Percentiles rank a stretch among this genome's conserved stretches.
Conservation (phyloP, 1,140 invertebrate species). For the Pseudomyrmex cubaensis region DNA sequence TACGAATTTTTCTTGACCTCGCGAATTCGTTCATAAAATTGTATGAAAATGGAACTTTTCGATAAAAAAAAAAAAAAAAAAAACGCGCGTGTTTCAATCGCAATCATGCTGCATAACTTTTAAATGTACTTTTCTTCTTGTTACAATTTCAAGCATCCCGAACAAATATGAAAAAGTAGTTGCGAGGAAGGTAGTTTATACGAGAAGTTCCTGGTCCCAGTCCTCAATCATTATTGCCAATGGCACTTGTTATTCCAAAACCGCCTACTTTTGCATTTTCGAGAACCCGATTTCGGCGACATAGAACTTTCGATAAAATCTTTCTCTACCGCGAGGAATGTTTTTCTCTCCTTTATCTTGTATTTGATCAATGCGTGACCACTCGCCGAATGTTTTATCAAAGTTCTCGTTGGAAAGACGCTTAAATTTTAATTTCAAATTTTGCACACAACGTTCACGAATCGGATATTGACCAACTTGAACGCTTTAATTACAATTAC, state of each 20-base stretch:
- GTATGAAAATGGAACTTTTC: background rate
- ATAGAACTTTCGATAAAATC: slow-evolving; percentile 52
- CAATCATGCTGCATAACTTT: background rate
- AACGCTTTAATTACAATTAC: slow-evolving; percentile 45
- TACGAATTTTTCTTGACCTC: slow-evolving; percentile 30
- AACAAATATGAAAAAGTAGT: slow-evolving; percentile 61
- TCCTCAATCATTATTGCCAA: slow-evolving; percentile 70
- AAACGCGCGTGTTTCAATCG: slow-evolving; percentile 16
- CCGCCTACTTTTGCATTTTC: background rate
- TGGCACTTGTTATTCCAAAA: slow-evolving; percentile 40
- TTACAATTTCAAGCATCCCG: slow-evolving; percentile 16
- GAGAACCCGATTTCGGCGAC: slow-evolving; percentile 48
- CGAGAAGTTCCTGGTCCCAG: slow-evolving; percentile 75
- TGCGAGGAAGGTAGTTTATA: slow-evolving; percentile 62
- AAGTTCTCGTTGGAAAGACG: slow-evolving; percentile 52
- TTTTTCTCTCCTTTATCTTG: slow-evolving; percentile 26
- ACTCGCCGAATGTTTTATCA: slow-evolving; percentile 45
- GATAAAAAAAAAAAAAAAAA: background rate
- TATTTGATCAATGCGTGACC: slow-evolving; percentile 48
- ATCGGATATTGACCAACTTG: slow-evolving; percentile 35
- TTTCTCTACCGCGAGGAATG: slow-evolving; percentile 26
- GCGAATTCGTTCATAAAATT: slow-evolving; percentile 25
- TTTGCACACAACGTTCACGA: slow-evolving; percentile 62
- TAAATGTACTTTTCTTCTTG: background rate
- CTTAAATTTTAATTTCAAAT: slow-evolving; percentile 67